A percentile compares a stretch with the other conserved stretches of the same genome.
Conservation (phyloP, 2,888 invertebrate species). For the Pyrrhosoma nymphula region DNA sequence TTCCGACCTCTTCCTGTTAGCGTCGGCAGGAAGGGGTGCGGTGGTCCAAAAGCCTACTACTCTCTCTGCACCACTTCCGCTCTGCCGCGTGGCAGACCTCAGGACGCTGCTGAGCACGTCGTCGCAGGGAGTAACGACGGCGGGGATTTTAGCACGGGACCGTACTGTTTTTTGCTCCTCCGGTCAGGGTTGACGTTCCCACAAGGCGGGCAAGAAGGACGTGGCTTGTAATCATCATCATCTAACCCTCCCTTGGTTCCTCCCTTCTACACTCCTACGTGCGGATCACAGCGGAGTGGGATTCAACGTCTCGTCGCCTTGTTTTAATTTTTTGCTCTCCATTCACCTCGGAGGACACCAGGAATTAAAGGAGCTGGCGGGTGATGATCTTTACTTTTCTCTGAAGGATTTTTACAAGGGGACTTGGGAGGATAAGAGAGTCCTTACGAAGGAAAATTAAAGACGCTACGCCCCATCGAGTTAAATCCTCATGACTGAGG, state of each 20-base stretch:
- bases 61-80: neutral
- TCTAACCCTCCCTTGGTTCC: neutral
- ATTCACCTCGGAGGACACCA: neutral
- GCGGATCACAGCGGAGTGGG: neutral
- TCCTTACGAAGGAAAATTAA: neutral
- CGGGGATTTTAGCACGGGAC: neutral
- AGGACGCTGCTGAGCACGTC: neutral
- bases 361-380: neutral
- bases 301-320: neutral
- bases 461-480: neutral
- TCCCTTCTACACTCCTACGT: neutral
- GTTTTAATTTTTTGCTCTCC: neutral
- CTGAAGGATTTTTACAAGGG: neutral
- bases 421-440: neutral
- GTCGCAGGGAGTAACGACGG: neutral
- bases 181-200: neutral
- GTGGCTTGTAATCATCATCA: neutral
- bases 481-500: neutral
- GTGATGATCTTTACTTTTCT: neutral
- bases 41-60: neutral
- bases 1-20: slow-evolving; percentile 2
- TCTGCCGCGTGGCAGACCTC: neutral
- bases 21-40: neutral
- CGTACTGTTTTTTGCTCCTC: neutral
- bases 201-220: neutral